A percentile compares a stretch with the other conserved stretches of the same genome.
Conservation (phyloP, 2,797 vertebrate species). For the Cottoperca gobio region DNA sequence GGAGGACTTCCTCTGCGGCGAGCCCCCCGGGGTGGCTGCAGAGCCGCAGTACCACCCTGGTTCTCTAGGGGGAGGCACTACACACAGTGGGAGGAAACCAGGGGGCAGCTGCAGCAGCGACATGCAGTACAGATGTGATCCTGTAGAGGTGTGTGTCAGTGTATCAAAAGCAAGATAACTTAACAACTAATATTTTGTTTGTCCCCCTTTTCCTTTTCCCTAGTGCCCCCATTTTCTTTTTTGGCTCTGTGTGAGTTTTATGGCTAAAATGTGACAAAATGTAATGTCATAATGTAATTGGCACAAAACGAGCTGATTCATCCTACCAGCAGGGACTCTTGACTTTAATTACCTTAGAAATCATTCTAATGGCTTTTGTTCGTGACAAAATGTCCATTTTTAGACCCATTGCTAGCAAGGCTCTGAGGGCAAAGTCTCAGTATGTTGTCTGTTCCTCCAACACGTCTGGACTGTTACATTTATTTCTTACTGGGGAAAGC, state of each 20-base stretch:
- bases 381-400: background rate
- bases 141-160: slow-evolving; percentile 68
- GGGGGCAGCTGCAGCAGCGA: slow-evolving; percentile 82
- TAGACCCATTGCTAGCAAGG: background rate
- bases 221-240: too few species aligned
- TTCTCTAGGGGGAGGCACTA: slow-evolving; percentile 66
- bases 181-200: background rate
- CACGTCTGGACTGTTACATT: too few species aligned
- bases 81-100: slow-evolving; percentile 77
- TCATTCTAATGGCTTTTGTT: background rate
- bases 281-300: background rate
- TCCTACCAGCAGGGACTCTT: background rate
- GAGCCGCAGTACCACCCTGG: slow-evolving; percentile 81
- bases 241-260: background rate
- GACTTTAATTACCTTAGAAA: slow-evolving; percentile 20
- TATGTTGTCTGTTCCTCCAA: background rate
- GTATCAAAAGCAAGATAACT: background rate
- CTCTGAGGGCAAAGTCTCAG: background rate
- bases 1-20: slow-evolving; percentile 85
- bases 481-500: background rate
- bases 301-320: slow-evolving; percentile 6
- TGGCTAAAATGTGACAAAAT: slow-evolving; percentile 12
- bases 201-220: fast-evolving
- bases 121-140: slow-evolving; percentile 75
- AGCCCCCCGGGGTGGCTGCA: slow-evolving; percentile 46